These are phyloP conservation scores for Cerastoderma edule DNA, from an alignment of 2,888 invertebrate genomes.

Conservation along the genomic window DNA sequence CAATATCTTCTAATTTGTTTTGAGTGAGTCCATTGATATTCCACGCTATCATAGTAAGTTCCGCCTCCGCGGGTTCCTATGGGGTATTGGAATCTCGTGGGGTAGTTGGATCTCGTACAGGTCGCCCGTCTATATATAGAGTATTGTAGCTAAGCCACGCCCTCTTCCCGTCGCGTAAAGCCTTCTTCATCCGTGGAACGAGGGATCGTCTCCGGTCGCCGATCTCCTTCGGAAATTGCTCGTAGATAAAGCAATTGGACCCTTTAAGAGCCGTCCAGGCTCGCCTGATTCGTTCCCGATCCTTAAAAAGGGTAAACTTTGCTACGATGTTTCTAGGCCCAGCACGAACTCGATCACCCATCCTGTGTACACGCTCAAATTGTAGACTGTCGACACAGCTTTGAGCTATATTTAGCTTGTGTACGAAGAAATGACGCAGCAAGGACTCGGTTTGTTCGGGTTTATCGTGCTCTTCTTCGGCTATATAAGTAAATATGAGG, in stretches of 20 bases:
- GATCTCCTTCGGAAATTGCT: neutral
- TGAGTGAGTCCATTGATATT: no score
- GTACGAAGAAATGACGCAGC: neutral
- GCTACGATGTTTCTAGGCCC: conserved; percentile 2
- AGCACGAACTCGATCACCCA: neutral
- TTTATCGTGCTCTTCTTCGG: neutral
- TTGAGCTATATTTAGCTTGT: neutral
- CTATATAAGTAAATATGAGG: conserved; percentile 21
- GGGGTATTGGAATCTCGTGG: no score
- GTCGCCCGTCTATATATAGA: no score
- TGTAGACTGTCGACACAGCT: neutral
- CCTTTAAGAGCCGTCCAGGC: neutral
- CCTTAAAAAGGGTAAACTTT: neutral
- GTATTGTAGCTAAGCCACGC: no score
- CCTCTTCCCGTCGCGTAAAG: no score
- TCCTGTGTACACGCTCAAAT: conserved; percentile 8
- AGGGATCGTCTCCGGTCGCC: neutral
- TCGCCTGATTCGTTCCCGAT: neutral
- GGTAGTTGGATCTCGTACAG: no score
- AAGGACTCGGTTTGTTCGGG: neutral
- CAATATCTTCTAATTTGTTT: no score
- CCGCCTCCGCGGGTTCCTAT: no score
- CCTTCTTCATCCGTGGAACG: neutral
- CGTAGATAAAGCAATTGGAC: neutral
- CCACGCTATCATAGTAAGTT: no score